Conservation (phyloP, 2,888 invertebrate species). For the Danaus chrysippus region DNA sequence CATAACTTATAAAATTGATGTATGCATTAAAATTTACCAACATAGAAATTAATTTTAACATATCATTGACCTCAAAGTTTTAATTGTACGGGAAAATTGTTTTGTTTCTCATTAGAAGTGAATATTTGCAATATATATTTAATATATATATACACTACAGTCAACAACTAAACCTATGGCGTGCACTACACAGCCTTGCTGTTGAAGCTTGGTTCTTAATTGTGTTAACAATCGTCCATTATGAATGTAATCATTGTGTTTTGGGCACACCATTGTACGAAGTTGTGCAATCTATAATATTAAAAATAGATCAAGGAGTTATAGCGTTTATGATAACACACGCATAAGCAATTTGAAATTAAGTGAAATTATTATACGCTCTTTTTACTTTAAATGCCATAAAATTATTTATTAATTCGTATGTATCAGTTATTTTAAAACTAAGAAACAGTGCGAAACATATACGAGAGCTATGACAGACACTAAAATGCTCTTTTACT, state of each 20-base stretch:
- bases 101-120: neutral
- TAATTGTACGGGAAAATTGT: neutral
- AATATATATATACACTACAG: neutral
- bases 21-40: neutral
- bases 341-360: neutral
- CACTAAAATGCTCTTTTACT: too few species aligned
- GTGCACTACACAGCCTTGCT: slow-evolving; percentile 49
- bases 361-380: neutral
- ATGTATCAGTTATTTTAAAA: too few species aligned
- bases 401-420: too few species aligned
- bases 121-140: neutral
- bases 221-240: slow-evolving; percentile 65
- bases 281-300: slow-evolving; percentile 29
- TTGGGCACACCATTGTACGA: slow-evolving; percentile 33
- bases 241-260: slow-evolving; percentile 46
- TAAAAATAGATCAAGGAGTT: slow-evolving; percentile 27
- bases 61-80: neutral
- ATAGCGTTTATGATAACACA: neutral
- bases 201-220: slow-evolving; percentile 58
- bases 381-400: too few species aligned
- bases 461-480: too few species aligned
- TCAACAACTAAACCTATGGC: slow-evolving; percentile 39
- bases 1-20: neutral
- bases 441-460: too few species aligned
- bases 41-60: neutral